Conservation (phyloP, 2,888 invertebrate genomes). For the Trichacis sp. region DNA sequence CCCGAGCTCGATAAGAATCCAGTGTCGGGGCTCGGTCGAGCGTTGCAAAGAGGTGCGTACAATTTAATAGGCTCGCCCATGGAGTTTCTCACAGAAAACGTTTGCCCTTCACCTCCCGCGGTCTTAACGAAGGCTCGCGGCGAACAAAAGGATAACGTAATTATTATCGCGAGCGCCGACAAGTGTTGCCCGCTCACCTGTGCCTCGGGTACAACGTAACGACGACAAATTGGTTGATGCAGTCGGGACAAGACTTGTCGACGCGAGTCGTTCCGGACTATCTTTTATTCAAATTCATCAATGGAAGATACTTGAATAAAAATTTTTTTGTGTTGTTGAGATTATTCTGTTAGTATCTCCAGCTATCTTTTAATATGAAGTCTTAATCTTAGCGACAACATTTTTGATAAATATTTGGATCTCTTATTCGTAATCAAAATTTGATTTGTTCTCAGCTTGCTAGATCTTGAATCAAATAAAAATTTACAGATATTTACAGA, state of each 20-base stretch:
- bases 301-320: too few species aligned
- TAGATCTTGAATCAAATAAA: too few species aligned
- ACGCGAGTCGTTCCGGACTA: background rate
- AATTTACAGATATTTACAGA: too few species aligned
- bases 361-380: too few species aligned
- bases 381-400: too few species aligned
- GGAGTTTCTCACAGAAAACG: slow-evolving; percentile 50
- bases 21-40: slow-evolving; percentile 17
- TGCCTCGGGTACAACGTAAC: slow-evolving; percentile 22
- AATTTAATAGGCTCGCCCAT: slow-evolving; percentile 45
- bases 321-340: too few species aligned
- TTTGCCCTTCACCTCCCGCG: slow-evolving; percentile 54
- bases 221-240: slow-evolving; percentile 31
- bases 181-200: slow-evolving; percentile 33
- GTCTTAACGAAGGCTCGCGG: background rate
- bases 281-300: too few species aligned
- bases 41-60: slow-evolving; percentile 34
- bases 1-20: slow-evolving; percentile 29
- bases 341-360: too few species aligned
- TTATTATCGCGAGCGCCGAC: slow-evolving; percentile 26
- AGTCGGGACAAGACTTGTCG: too few species aligned
- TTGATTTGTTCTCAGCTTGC: too few species aligned
- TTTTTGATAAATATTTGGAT: too few species aligned
- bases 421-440: too few species aligned
- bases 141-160: slow-evolving; percentile 54